A percentile compares a stretch with the other conserved stretches of the same genome.
phyloP scores from a whole-genome alignment of 2,888 invertebrate genomes.

The Cerastis leucographa region DNA sequence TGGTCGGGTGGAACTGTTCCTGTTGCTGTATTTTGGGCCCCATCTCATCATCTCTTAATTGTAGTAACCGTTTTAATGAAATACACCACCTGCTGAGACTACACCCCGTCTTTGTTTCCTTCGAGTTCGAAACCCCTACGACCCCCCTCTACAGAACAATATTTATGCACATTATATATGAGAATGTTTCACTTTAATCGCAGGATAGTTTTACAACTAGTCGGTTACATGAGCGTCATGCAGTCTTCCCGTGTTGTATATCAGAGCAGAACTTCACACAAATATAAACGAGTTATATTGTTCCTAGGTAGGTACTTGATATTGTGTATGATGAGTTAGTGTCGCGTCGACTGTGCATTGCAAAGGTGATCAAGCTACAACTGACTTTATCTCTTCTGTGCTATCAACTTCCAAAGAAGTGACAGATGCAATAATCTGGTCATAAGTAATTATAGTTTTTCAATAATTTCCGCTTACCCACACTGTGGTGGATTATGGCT shows the following conservation, averaged over 20 bases:
- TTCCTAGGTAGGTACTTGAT: not conserved
- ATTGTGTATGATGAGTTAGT: not conserved
- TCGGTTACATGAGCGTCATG: constrained; percentile 6
- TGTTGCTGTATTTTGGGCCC: no score
- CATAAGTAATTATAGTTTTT: not conserved
- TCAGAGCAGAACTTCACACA: constrained; percentile 46
- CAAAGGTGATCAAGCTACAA: not conserved
- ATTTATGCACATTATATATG: not conserved
- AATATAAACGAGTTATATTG: not conserved
- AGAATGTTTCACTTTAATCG: not conserved
- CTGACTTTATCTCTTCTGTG: not conserved
- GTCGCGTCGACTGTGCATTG: not conserved
- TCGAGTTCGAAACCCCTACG: no score
- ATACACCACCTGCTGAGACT: no score
- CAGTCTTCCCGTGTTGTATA: constrained; percentile 26
- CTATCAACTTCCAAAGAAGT: not conserved
- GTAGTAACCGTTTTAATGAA: no score
- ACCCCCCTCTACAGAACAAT: no score
- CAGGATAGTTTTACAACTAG: constrained; percentile 21
- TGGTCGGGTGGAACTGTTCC: no score
- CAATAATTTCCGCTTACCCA: not conserved
- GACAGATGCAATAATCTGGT: not conserved
- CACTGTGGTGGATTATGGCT: not conserved
- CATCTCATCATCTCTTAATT: no score
- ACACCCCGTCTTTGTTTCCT: no score